These are phyloP conservation scores for Oxystoma pomonae DNA, from an alignment of 2,888 invertebrate species.

Conservation along the genomic window DNA sequence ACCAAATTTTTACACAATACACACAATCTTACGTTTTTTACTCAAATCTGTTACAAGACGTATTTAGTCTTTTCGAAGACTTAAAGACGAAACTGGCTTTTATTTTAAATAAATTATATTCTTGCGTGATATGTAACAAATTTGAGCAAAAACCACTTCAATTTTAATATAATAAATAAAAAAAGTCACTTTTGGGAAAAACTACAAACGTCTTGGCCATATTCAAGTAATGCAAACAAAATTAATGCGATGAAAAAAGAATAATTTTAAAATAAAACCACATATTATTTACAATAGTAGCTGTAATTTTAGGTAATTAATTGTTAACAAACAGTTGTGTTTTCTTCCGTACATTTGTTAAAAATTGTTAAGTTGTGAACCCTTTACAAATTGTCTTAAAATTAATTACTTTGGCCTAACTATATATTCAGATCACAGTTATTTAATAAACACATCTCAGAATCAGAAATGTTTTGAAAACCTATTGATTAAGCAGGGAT, in stretches of 20 bases:
- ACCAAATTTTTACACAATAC: constrained; percentile 23
- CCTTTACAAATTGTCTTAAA: constrained; percentile 19
- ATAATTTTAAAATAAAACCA: constrained; percentile 37
- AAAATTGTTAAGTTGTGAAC: constrained; percentile 30
- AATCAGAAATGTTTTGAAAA: no score
- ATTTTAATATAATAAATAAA: constrained; percentile 13
- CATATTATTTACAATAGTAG: constrained; percentile 34
- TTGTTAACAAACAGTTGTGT: constrained; percentile 34
- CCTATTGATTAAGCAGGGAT: no score
- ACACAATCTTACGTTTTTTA: constrained; percentile 5
- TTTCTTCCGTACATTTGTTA: constrained; percentile 34
- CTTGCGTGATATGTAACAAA: constrained; percentile 7
- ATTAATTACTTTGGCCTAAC: constrained; percentile 6
- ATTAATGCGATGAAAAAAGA: constrained; percentile 20
- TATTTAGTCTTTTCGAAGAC: no score
- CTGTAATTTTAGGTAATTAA: constrained; percentile 35
- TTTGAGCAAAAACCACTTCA: not conserved
- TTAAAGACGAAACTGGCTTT: no score
- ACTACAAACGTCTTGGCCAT: constrained; percentile 39
- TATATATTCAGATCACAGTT: no score
- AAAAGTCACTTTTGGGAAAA: constrained; percentile 46
- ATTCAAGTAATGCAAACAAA: constrained; percentile 15
- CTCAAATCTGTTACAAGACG: constrained; percentile 16
- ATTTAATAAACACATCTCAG: no score
- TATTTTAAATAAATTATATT: no score